Base-by-base conservation (phyloP, 53 echinoderm and acorn worm genomes). In the Temnopleurus reevesii region DNA sequence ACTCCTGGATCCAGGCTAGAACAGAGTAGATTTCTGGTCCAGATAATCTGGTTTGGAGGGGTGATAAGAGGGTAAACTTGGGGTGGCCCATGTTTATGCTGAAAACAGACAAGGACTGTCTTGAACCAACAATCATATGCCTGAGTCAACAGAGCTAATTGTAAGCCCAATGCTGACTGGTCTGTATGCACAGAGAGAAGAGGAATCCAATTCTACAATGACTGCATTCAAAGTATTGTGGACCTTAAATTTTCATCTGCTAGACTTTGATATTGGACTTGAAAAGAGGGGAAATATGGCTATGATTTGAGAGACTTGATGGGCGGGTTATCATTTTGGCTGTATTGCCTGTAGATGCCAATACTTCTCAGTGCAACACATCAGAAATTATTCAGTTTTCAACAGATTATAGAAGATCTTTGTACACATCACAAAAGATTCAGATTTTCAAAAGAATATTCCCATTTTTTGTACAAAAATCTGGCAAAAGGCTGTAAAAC, bases 41-140 rank as follows among this genome's bases (percentile, higher is more conserved):
- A 83, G 83, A 53, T 83, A 55, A 56, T 83, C 83, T 55, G 83
- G 83, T 83, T 83, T 30, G 56, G 83, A 83, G 33, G 31, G 55
- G 49, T 12, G 53, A 66, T 87, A 87, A 87, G 10, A 27, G 66
- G 45, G 31, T 49, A 66, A 54, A 66, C 88, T 66, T 66, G 71
- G 71, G 61, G 88, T 46, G 51, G 88, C 65, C 59, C 49, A 63
- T 87, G 88, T 87, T 87, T 87, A 87, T 66, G 51, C 65, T 87
- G 49, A 65, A 87, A 87, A 65, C 61, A 63, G 25, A 63, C n/a
- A 23, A 27, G 49, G 30, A 30, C 53, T 46, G 88, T 71, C 88
- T 51, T 87, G 71, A 12, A 66, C 88, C n/a, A 65, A 87, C 88
- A 87, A 87, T 87, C 71, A 64, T 21, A 87, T 21, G 29, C 88